phyloP scores from a whole-genome alignment of 2,113 vertebrate genomes.

The Dicrurus megarhynchus region DNA sequence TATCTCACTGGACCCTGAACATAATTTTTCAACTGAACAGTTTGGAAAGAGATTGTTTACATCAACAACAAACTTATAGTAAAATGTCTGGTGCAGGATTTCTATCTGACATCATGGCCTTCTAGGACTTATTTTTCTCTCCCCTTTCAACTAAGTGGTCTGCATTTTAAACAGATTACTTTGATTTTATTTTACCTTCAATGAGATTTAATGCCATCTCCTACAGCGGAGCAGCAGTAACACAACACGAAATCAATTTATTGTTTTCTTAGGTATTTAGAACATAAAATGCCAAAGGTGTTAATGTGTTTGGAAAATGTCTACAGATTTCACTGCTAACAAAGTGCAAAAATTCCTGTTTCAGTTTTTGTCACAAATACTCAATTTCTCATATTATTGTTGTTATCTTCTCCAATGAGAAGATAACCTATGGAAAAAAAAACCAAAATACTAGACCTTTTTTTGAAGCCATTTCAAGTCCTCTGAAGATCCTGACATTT shows the following conservation, averaged over 20 bases:
- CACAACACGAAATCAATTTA: background rate
- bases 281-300: background rate
- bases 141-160: background rate
- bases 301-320: background rate
- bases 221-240: background rate
- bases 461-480: background rate
- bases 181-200: background rate
- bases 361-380: background rate
- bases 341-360: background rate
- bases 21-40: constrained; percentile 6
- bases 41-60: constrained; percentile 14
- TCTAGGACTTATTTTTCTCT: background rate
- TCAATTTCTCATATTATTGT: background rate
- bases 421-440: background rate
- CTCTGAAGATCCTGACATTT: background rate
- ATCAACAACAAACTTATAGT: background rate
- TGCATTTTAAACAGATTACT: background rate
- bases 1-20: background rate
- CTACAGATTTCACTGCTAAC: background rate
- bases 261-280: background rate
- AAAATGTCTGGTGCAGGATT: background rate
- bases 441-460: background rate
- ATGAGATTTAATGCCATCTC: background rate
- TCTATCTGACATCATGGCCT: background rate
- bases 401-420: background rate